Evolutionary conservation across 2,888 invertebrate genomes (phyloP).

Genomic region (Argyresthia albistria): DNA sequence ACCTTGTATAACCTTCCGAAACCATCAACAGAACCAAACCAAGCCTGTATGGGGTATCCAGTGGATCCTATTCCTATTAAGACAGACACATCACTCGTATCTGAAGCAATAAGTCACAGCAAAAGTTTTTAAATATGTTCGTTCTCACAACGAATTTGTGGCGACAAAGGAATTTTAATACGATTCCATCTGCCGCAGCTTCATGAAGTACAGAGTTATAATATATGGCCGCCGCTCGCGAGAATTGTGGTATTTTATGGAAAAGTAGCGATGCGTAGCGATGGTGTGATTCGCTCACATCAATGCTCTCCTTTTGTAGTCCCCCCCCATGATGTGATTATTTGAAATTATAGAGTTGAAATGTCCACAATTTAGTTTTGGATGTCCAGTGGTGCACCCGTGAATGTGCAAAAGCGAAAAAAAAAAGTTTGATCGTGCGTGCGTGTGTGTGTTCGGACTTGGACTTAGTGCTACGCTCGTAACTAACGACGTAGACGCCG

Average conservation of each 20-base stretch:
- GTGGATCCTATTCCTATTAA: too few relatives aligned
- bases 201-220: conserved; percentile 43
- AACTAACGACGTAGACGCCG: conserved; percentile 31
- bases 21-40: too few relatives aligned
- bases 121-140: conserved; percentile 12
- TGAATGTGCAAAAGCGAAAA: conserved; percentile 18
- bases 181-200: conserved; percentile 12
- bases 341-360: conserved; percentile 67
- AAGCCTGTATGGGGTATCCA: too few relatives aligned
- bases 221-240: conserved; percentile 42
- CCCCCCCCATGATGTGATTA: conserved; percentile 67
- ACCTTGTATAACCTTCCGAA: too few relatives aligned
- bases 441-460: conserved; percentile 13
- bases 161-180: conserved; percentile 25
- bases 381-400: conserved; percentile 51
- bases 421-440: background rate
- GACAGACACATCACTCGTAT: too few relatives aligned
- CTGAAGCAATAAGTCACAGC: too few relatives aligned
- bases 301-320: conserved; percentile 65
- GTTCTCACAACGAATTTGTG: conserved; percentile 9
- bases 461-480: conserved; percentile 37
- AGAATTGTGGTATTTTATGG: conserved; percentile 46
- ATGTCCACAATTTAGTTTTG: conserved; percentile 62
- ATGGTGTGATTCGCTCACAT: conserved; percentile 70
- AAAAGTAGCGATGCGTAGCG: conserved; percentile 63